Evolutionary conservation across 2,113 vertebrate genomes (phyloP).

Genomic region (Bungarus multicinctus): DNA sequence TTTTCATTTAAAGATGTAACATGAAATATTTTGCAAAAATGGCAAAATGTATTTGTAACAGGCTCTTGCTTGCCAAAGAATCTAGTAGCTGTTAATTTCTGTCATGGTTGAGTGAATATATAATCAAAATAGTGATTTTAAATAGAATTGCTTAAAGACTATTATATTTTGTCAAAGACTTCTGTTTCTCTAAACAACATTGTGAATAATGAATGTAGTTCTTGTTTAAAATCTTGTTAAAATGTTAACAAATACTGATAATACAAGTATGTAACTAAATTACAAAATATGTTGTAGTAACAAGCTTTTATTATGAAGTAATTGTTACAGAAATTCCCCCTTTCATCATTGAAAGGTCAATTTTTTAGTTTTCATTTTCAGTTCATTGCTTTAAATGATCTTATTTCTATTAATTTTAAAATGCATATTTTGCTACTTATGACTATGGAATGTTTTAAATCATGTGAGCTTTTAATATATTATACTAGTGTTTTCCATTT

Average conservation of each 20-base stretch:
- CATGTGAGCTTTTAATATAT: not conserved
- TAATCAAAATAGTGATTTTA: conserved; percentile 66
- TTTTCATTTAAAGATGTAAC: conserved; percentile 66
- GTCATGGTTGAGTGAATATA: conserved; percentile 58
- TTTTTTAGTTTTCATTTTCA: not conserved
- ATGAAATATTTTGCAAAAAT: conserved; percentile 52
- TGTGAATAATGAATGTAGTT: not conserved
- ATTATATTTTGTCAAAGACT: conserved; percentile 69
- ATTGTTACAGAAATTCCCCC: not conserved
- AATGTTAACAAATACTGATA: not conserved
- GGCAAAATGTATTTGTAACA: conserved; percentile 55
- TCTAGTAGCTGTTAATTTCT: conserved; percentile 61
- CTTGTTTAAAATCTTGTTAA: not conserved
- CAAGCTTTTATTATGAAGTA: not conserved
- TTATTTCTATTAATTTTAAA: not conserved
- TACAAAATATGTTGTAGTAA: not conserved
- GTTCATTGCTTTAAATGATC: not conserved
- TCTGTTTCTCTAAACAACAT: conserved; percentile 37
- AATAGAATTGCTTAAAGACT: conserved; percentile 70
- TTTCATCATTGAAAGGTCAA: not conserved
- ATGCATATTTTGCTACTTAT: not conserved
- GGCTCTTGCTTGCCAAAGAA: conserved; percentile 71
- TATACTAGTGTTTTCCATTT: not conserved
- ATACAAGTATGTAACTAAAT: not conserved
- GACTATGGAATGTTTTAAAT: not conserved